Percentiles rank a stretch among this genome's conserved stretches.
Conservation (phyloP, 2,888 invertebrate genomes). For the Scaptomyza caliginosa region DNA sequence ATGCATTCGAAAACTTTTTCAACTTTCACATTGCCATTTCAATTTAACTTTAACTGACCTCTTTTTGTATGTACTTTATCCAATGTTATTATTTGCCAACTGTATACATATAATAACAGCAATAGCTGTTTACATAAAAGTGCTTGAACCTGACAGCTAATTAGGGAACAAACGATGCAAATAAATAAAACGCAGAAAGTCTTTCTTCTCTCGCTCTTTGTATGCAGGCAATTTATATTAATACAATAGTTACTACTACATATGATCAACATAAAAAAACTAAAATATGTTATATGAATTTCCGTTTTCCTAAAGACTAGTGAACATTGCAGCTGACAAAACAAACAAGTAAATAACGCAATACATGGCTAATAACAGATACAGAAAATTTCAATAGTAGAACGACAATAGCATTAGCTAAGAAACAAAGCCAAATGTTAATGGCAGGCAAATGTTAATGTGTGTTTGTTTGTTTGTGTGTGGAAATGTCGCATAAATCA, state of each 20-base stretch:
- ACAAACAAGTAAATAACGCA: slow-evolving; percentile 28
- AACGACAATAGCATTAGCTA: slow-evolving; percentile 30
- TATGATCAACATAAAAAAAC: slow-evolving; percentile 12
- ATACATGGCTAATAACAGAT: slow-evolving; percentile 12
- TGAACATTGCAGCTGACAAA: slow-evolving; percentile 18
- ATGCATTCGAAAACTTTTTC: too few relatives aligned
- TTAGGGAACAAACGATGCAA: slow-evolving; percentile 24
- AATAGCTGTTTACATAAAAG: slow-evolving; percentile 2
- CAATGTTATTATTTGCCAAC: background rate
- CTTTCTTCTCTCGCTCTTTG: background rate
- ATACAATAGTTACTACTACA: slow-evolving; percentile 22
- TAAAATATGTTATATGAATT: slow-evolving; percentile 26
- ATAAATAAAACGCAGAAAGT: slow-evolving; percentile 8
- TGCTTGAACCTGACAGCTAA: slow-evolving; percentile 36
- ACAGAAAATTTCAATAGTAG: slow-evolving; percentile 1
- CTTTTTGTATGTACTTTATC: background rate
- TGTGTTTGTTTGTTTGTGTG: too few relatives aligned
- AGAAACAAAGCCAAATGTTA: slow-evolving; percentile 60
- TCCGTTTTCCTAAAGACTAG: slow-evolving; percentile 8
- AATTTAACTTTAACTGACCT: background rate
- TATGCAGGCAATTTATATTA: slow-evolving; percentile 24
- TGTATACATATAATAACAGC: background rate
- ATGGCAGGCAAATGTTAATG: slow-evolving; percentile 52
- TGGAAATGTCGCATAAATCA: slow-evolving; percentile 68
- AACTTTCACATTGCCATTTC: too few relatives aligned